Evolutionary conservation across 2,113 vertebrate genomes (phyloP).

Genomic region (Amphiprion ocellaris): DNA sequence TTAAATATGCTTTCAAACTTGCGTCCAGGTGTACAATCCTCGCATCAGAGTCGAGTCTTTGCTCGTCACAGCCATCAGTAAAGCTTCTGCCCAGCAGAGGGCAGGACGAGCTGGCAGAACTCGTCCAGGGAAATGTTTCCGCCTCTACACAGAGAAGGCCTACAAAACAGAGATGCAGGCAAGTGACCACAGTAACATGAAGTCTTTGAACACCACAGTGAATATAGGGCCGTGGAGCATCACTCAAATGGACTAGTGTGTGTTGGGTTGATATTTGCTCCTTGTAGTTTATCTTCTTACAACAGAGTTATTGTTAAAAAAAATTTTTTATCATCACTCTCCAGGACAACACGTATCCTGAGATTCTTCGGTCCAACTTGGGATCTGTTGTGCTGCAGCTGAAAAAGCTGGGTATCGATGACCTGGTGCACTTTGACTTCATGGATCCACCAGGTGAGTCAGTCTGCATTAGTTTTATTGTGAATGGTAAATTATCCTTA

Average conservation of each 20-base stretch:
- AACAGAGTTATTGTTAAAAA: neutral
- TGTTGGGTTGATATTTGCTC: neutral
- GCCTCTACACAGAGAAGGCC: constrained; percentile 98
- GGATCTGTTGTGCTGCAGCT: constrained; percentile 97
- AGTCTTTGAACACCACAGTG: neutral
- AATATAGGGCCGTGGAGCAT: no score
- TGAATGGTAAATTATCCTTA: neutral
- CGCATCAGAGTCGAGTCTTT: constrained; percentile 97
- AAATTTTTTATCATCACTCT: neutral
- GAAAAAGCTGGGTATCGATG: constrained; percentile 99
- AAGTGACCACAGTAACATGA: constrained; percentile 19
- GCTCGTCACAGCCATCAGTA: constrained; percentile 97
- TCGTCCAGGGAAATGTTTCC: constrained; percentile 97
- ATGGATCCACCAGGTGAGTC: constrained; percentile 97
- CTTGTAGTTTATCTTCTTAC: neutral
- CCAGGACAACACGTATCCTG: constrained; percentile 99
- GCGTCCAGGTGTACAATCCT: constrained; percentile 95
- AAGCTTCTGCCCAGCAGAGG: constrained; percentile 98
- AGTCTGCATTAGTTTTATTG: neutral
- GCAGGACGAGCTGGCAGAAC: constrained; percentile 98
- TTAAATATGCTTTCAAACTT: constrained; percentile 11
- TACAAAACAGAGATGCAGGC: constrained; percentile 99
- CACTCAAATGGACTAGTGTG: neutral
- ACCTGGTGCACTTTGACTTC: constrained; percentile 99
- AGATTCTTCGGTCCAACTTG: constrained; percentile 97